Evolutionary conservation across 1,140 invertebrate species (phyloP), one percentile per base, ranked within the genome.

Genomic region (Drosophila pruinosa): DNA sequence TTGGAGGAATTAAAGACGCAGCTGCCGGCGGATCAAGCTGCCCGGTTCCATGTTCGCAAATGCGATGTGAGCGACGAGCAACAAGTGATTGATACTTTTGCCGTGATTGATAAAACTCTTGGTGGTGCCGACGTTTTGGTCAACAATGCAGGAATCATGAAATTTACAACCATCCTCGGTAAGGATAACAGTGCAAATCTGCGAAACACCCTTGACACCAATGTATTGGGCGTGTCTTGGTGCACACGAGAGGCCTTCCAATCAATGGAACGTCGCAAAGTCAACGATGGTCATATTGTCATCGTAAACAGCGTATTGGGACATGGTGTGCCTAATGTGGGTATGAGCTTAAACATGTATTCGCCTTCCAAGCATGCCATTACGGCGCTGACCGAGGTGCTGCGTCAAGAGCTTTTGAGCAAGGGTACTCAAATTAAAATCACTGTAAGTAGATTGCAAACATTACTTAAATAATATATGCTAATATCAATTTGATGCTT

Each of bases 211-310:
- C 95, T 56, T 93, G 75, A 96, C 26, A 93, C 94, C 0, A 97
- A 96, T 81, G 92, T 95, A 0, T 90, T 95, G 28, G 95, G 92
- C 0, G 76, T 95, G 1, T 92, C 93, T 17, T 92, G 94, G 45
- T 95, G 95, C 53, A 93, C 94, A 0, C 92, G 93, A 43, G 93
- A 94, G 72, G 93, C 94, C 5, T 88, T 96, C 4, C 92, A 93
- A 19, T 94, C 93, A 0, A 96, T 97, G 95, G 93, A 89, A 48
- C 93, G 93, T 67, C 92, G 93, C 5, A 91, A 92, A 1, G 92
- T 94, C 10, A 92, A 94, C 69, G 92, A 94, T 72, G 95, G 95
- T 0, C 94, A 96, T 63, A 93, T 96, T 31, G 92, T 96, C 39
- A 93, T 95, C 56, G 92, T 96, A 5, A 95, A 94, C 88, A 95